Percentiles rank a stretch among this genome's conserved stretches.
These are phyloP conservation scores for Delphinus delphis DNA, from an alignment of 2,113 vertebrate species.

Conservation along the genomic window DNA sequence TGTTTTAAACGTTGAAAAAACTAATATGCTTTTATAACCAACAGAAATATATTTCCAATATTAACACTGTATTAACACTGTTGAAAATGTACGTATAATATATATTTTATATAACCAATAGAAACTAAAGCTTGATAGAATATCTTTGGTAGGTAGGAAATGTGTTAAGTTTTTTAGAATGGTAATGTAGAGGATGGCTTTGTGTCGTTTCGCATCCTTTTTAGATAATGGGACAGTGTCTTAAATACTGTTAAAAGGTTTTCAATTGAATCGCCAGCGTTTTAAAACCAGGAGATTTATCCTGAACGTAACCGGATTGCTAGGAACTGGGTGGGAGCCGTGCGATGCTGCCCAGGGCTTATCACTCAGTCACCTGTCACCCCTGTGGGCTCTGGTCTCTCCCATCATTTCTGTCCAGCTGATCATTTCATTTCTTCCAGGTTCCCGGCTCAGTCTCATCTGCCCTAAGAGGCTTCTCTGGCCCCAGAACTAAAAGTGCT, in stretches of 20 bases:
- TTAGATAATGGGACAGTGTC: neutral
- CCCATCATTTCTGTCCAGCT: neutral
- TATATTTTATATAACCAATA: neutral
- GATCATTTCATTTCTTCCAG: neutral
- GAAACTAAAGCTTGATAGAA: neutral
- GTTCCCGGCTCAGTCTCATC: neutral
- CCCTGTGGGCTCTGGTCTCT: neutral
- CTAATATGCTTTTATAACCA: neutral
- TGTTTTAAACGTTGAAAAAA: neutral
- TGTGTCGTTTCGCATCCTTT: neutral
- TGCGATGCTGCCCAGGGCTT: neutral
- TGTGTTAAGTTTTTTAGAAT: neutral
- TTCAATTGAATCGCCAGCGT: neutral
- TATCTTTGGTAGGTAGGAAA: neutral
- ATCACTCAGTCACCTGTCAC: fast-evolving
- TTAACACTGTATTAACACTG: neutral
- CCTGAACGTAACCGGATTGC: neutral
- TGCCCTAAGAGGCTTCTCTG: neutral
- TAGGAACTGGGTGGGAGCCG: fast-evolving
- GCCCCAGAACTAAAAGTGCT: neutral
- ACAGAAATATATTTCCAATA: neutral
- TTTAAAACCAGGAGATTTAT: neutral
- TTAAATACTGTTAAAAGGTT: neutral
- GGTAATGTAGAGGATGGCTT: neutral
- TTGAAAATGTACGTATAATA: neutral